Conservation (phyloP, 2,797 vertebrate species). For the Sylvia borin region DNA sequence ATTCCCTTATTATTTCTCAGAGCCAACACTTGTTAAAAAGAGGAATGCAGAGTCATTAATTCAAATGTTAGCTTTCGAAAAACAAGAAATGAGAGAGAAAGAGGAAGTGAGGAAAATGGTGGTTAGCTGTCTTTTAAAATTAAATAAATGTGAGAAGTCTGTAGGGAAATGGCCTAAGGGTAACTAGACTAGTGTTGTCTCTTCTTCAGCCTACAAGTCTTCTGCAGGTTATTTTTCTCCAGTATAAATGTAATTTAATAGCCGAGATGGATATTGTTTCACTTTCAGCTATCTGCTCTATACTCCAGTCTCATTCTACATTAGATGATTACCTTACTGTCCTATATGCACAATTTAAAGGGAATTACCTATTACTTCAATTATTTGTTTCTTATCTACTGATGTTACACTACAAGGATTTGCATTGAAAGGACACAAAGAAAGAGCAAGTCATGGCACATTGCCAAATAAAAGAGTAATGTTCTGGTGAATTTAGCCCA, state of each 20-base stretch:
- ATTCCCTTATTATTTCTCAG: constrained; percentile 6
- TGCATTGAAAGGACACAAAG: constrained; percentile 88
- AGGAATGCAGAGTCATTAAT: not conserved
- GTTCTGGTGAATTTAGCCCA: constrained; percentile 92
- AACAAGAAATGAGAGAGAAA: not conserved
- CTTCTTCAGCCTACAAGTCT: not conserved
- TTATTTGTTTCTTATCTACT: constrained; percentile 89
- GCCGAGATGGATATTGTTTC: constrained; percentile 15
- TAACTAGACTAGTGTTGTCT: not conserved
- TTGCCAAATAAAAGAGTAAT: constrained; percentile 88
- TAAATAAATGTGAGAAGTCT: not conserved
- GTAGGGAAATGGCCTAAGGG: not conserved
- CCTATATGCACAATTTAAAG: constrained; percentile 72
- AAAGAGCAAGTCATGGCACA: constrained; percentile 88
- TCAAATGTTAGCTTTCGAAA: not conserved
- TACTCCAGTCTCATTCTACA: constrained; percentile 38
- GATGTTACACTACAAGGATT: constrained; percentile 92
- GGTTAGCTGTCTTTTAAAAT: not conserved
- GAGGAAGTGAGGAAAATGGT: not conserved
- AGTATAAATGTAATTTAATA: constrained; percentile 1
- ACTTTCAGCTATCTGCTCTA: constrained; percentile 46
- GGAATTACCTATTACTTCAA: constrained; percentile 83
- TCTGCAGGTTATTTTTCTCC: not conserved
- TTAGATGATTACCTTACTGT: constrained; percentile 65
- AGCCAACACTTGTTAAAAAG: not conserved